A percentile compares a stretch with the other conserved stretches of the same genome.
These are phyloP conservation scores for Habroteleia sp. DNA, from an alignment of 2,888 invertebrate genomes.

Conservation along the genomic window DNA sequence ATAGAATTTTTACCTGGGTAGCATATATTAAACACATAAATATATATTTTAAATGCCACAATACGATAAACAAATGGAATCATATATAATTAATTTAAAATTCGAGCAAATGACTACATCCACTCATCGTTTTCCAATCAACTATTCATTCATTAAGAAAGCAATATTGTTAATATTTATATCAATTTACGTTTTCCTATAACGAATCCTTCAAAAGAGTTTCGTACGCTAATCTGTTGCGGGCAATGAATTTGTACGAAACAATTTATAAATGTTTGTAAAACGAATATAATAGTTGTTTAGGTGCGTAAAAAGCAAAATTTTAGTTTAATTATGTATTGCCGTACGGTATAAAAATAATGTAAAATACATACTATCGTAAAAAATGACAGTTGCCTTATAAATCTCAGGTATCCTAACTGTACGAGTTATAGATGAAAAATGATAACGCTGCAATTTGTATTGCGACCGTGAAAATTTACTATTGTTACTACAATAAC, in stretches of 20 bases:
- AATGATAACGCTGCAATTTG: constrained; percentile 27
- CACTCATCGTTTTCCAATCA: too few species aligned
- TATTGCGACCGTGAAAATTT: constrained; percentile 28
- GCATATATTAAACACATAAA: too few species aligned
- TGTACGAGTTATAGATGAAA: constrained; percentile 19
- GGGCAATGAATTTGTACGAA: constrained; percentile 54
- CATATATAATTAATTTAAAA: too few species aligned
- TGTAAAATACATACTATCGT: constrained; percentile 5
- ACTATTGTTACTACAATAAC: constrained; percentile 26
- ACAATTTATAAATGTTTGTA: constrained; percentile 11
- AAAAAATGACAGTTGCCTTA: constrained; percentile 45
- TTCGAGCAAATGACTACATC: too few species aligned
- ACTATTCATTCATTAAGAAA: too few species aligned
- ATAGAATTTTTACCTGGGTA: too few species aligned
- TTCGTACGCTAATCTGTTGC: constrained; percentile 53
- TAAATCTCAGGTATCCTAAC: constrained; percentile 56
- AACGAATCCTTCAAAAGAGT: constrained; percentile 23
- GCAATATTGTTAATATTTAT: constrained; percentile 6
- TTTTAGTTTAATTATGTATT: constrained; percentile 6
- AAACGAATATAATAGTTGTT: constrained; percentile 17
- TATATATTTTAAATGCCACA: too few species aligned
- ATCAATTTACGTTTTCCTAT: constrained; percentile 6
- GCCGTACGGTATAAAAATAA: neutral
- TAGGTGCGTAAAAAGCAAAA: constrained; percentile 8
- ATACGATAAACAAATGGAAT: too few species aligned